A percentile compares a stretch with the other conserved stretches of the same genome.
These are phyloP conservation scores for Psophia crepitans DNA, from an alignment of 2,113 vertebrate species.

Conservation along the genomic window DNA sequence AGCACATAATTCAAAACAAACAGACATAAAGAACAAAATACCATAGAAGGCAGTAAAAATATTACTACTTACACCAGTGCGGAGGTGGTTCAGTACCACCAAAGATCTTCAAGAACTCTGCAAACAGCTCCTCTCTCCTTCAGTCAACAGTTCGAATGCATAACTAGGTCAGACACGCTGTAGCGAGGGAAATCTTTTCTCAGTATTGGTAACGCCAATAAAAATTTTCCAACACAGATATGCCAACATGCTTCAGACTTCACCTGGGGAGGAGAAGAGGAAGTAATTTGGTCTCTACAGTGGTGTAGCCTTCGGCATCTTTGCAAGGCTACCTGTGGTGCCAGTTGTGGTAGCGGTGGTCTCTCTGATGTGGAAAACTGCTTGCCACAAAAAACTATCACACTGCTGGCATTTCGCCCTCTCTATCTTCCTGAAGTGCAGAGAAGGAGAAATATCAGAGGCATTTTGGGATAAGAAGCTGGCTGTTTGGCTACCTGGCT, in stretches of 20 bases:
- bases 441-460: not conserved
- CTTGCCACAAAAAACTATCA: not conserved
- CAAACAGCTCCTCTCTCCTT: not conserved
- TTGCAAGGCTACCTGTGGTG: not conserved
- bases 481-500: not conserved
- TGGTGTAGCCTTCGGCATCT: not conserved
- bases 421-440: not conserved
- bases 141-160: not conserved
- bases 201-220: not conserved
- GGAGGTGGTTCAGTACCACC: not conserved
- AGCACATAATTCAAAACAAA: not conserved
- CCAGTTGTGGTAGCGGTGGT: not conserved
- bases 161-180: not conserved
- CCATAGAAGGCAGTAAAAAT: not conserved
- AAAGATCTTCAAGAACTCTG: not conserved
- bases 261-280: not conserved
- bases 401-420: not conserved
- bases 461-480: not conserved
- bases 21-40: not conserved
- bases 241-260: slow-evolving; percentile 11
- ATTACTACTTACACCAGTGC: not conserved
- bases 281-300: not conserved
- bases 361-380: slow-evolving; percentile 1
- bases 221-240: slow-evolving; percentile 25
- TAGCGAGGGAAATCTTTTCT: not conserved